A percentile compares a stretch with the other conserved stretches of the same genome.
Conservation (phyloP, 2,888 invertebrate species). For the Cerastoderma edule region DNA sequence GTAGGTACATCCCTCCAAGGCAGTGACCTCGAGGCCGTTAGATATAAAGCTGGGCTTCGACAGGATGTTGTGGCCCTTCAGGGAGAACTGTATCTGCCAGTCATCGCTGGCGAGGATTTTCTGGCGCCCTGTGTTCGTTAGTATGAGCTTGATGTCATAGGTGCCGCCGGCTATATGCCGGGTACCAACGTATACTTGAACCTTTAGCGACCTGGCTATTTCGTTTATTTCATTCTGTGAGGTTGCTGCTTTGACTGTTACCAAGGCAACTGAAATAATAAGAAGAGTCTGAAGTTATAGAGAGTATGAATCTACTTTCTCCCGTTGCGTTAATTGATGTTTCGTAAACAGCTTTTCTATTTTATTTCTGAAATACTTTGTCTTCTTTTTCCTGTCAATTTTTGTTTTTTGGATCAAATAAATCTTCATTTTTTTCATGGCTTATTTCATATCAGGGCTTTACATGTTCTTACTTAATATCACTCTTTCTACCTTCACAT, state of each 20-base stretch:
- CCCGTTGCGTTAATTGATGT: too few species aligned
- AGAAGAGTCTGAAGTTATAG: too few species aligned
- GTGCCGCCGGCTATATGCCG: conserved; percentile 42
- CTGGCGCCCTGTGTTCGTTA: conserved; percentile 27
- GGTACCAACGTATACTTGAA: conserved; percentile 49
- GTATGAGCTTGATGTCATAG: conserved; percentile 28
- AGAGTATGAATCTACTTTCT: too few species aligned
- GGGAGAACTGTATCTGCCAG: conserved; percentile 43
- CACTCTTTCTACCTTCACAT: too few species aligned
- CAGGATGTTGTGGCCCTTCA: conserved; percentile 20
- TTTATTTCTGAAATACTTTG: too few species aligned
- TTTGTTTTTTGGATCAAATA: too few species aligned
- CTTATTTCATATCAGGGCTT: too few species aligned
- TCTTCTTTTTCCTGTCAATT: too few species aligned
- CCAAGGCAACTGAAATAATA: conserved; percentile 2
- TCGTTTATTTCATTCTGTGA: conserved; percentile 44
- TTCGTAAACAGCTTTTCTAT: too few species aligned
- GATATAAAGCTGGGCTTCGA: conserved; percentile 3
- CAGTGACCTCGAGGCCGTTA: conserved; percentile 26
- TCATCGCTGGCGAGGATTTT: conserved; percentile 32
- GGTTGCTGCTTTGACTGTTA: not conserved
- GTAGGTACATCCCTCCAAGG: conserved; percentile 26
- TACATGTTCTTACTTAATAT: too few species aligned
- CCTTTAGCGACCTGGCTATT: conserved; percentile 42
- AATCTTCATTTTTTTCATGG: too few species aligned